Evolutionary conservation across 2,888 invertebrate species (phyloP).

Genomic region (Limnephilus auricula): DNA sequence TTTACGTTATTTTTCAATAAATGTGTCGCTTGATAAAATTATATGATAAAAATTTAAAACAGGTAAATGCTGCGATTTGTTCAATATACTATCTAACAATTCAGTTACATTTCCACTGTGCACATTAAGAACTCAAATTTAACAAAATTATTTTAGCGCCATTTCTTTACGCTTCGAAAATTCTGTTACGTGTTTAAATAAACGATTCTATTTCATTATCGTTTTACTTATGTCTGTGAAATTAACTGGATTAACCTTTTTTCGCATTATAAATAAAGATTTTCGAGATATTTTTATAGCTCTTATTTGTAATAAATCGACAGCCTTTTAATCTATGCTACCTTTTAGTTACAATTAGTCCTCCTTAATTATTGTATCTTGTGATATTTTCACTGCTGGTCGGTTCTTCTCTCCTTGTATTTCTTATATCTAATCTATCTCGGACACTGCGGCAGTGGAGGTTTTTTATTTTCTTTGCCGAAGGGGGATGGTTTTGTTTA

Average conservation of each 20-base stretch:
- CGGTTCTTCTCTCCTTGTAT: not conserved
- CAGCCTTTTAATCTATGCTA: too few species aligned
- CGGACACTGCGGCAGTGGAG: constrained; percentile 19
- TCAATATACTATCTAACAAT: not conserved
- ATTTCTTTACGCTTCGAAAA: not conserved
- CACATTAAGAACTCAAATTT: not conserved
- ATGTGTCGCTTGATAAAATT: too few species aligned
- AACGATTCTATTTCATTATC: not conserved
- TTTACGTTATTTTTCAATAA: not conserved
- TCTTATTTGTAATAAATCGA: too few species aligned
- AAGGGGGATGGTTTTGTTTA: constrained; percentile 30
- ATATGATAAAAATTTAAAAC: not conserved
- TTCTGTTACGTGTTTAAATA: not conserved
- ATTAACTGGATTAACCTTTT: not conserved
- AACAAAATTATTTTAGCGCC: not conserved
- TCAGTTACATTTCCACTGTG: not conserved
- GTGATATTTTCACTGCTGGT: not conserved
- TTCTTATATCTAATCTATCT: not conserved
- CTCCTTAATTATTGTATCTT: not conserved
- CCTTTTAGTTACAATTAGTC: not conserved
- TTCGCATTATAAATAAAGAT: not conserved
- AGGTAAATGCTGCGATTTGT: not conserved
- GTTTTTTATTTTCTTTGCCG: not conserved
- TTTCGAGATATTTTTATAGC: not conserved
- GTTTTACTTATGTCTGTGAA: not conserved